Conservation (phyloP, 2,888 invertebrate genomes). For the Drosophila bunnanda region DNA sequence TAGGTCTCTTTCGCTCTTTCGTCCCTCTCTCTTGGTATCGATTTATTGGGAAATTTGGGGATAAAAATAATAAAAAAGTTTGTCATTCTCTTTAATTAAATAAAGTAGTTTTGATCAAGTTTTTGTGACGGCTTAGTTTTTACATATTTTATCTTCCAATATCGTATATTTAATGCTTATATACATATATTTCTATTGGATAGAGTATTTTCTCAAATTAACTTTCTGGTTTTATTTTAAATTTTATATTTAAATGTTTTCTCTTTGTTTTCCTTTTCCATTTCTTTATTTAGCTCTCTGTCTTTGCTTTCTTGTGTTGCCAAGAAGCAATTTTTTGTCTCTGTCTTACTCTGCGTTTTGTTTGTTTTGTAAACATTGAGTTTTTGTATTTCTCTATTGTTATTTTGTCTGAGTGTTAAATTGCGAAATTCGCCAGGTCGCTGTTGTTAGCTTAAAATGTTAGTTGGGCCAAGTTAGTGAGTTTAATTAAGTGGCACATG, state of each 20-base stretch:
- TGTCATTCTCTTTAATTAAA: too few species aligned
- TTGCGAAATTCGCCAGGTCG: conserved; percentile 47
- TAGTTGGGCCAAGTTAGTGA: conserved; percentile 33
- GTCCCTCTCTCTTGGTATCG: conserved; percentile 31
- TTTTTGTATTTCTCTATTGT: conserved; percentile 35
- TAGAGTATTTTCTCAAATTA: background rate
- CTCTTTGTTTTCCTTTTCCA: conserved; percentile 36
- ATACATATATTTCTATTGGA: too few species aligned
- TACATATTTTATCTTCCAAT: too few species aligned
- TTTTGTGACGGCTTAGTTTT: too few species aligned
- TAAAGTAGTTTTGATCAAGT: too few species aligned
- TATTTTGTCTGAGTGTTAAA: conserved; percentile 51
- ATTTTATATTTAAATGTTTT: conserved; percentile 46
- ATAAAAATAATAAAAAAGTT: background rate
- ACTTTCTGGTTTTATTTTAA: background rate
- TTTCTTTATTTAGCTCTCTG: conserved; percentile 62
- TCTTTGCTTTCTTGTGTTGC: conserved; percentile 30
- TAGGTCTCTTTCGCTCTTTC: background rate
- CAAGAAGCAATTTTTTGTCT: conserved; percentile 30
- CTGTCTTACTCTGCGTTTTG: conserved; percentile 23
- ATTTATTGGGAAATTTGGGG: conserved; percentile 40
- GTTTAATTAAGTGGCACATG: conserved; percentile 55
- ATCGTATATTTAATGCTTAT: too few species aligned
- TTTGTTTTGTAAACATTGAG: conserved; percentile 75
- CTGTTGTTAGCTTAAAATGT: conserved; percentile 23